Conservation (phyloP, 2,113 vertebrate genomes). For the Cathartes aura region DNA sequence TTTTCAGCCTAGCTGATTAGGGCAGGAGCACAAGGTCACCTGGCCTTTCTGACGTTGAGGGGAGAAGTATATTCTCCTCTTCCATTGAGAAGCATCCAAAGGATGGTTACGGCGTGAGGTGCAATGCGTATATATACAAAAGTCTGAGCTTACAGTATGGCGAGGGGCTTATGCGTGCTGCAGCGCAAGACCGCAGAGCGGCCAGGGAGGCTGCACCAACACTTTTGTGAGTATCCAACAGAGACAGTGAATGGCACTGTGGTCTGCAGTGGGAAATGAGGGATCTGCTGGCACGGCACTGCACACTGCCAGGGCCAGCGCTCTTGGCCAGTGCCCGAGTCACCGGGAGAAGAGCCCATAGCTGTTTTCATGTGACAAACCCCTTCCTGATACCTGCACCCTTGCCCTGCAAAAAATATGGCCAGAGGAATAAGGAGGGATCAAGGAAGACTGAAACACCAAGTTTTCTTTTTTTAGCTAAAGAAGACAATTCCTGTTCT, state of each 20-base stretch:
- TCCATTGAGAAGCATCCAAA: neutral
- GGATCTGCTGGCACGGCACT: neutral
- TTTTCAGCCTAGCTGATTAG: neutral
- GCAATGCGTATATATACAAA: neutral
- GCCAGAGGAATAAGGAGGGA: neutral
- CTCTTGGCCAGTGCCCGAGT: fast-evolving
- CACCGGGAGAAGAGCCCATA: neutral
- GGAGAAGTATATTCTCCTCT: neutral
- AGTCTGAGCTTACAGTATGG: fast-evolving
- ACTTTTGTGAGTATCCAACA: neutral
- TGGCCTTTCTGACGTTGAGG: neutral
- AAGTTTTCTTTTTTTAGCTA: neutral
- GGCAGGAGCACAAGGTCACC: neutral
- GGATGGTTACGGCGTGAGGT: neutral
- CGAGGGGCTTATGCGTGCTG: fast-evolving
- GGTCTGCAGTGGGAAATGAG: neutral
- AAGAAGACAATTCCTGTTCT: neutral
- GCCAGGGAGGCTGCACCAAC: neutral
- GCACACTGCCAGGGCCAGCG: neutral
- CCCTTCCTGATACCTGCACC: neutral
- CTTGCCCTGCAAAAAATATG: neutral
- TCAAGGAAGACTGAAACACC: neutral
- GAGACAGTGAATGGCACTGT: neutral
- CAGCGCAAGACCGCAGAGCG: neutral
- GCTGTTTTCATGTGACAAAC: neutral